Evolutionary conservation across 2,888 invertebrate species (phyloP).

Genomic region (Barypeithes pellucidus): DNA sequence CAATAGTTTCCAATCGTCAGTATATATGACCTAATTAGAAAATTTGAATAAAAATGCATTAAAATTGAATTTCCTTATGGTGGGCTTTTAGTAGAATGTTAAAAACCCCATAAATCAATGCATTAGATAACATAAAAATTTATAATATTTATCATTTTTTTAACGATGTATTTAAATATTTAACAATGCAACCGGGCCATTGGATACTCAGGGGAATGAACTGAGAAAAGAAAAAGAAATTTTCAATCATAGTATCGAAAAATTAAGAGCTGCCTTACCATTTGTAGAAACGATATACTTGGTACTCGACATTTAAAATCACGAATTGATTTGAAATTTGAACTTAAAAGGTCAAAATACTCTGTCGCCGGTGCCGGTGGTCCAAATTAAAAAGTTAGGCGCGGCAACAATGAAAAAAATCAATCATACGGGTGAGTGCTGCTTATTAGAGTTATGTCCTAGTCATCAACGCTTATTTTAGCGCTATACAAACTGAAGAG

Average conservation of each 20-base stretch:
- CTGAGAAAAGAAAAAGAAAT: background rate
- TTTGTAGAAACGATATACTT: background rate
- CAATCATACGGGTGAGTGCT: slow-evolving; percentile 25
- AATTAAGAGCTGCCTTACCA: too few relatives aligned
- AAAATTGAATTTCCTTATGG: too few relatives aligned
- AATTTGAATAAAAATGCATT: background rate
- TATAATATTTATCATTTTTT: slow-evolving; percentile 9
- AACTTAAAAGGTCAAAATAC: slow-evolving; percentile 17
- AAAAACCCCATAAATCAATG: slow-evolving; percentile 7
- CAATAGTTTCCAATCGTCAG: background rate
- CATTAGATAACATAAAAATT: slow-evolving; percentile 12
- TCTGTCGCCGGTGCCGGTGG: slow-evolving; percentile 20
- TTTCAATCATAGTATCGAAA: too few relatives aligned
- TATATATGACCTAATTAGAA: background rate
- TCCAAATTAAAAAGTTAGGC: slow-evolving; percentile 20
- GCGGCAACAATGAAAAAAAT: slow-evolving; percentile 21
- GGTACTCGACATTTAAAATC: background rate
- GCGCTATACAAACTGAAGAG: too few relatives aligned
- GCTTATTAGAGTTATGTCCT: slow-evolving; percentile 6
- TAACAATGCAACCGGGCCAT: background rate
- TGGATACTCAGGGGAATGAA: slow-evolving; percentile 2
- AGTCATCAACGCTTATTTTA: background rate
- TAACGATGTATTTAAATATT: slow-evolving; percentile 11
- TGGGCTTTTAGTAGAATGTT: background rate
- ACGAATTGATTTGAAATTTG: slow-evolving; percentile 11